These are phyloP conservation scores for Platorchestia sp. DNA, from an alignment of 1,140 invertebrate species.

Conservation along the genomic window DNA sequence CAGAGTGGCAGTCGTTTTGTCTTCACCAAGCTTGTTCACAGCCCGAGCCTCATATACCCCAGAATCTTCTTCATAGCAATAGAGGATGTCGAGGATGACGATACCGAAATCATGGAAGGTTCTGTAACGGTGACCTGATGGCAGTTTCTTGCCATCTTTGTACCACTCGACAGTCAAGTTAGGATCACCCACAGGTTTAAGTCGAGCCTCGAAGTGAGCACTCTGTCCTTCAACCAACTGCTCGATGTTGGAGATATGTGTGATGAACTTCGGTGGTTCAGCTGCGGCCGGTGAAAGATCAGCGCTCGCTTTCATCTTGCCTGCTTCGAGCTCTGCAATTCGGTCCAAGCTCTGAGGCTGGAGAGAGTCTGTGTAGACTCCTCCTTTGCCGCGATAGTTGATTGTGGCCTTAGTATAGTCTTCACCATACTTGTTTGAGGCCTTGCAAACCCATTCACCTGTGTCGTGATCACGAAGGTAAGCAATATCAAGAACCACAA, in stretches of 20 bases:
- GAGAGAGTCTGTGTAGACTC: constrained; percentile 92
- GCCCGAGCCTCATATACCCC: constrained; percentile 93
- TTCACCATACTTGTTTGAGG: constrained; percentile 89
- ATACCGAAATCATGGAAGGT: constrained; percentile 98
- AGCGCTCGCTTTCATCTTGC: constrained; percentile 72
- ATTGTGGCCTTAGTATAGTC: constrained; percentile 88
- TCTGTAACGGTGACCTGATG: constrained; percentile 92
- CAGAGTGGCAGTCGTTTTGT: constrained; percentile 86
- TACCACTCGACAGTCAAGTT: constrained; percentile 93
- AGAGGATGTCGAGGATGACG: constrained; percentile 95
- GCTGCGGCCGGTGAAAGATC: constrained; percentile 77
- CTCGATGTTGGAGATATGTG: constrained; percentile 85
- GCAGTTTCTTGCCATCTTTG: constrained; percentile 92
- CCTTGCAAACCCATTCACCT: constrained; percentile 92
- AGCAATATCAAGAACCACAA: constrained; percentile 94
- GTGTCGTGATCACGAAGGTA: constrained; percentile 94
- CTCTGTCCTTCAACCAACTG: constrained; percentile 92
- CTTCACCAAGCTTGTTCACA: constrained; percentile 91
- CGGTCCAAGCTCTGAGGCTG: constrained; percentile 93
- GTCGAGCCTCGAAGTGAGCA: constrained; percentile 90
- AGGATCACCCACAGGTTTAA: constrained; percentile 92
- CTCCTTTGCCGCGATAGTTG: constrained; percentile 85
- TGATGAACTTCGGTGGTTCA: constrained; percentile 88
- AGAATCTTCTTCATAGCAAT: constrained; percentile 97
- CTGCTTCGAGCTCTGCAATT: constrained; percentile 86